Evolutionary conservation across 2,888 invertebrate species (phyloP).

Genomic region (Linyphia triangularis): DNA sequence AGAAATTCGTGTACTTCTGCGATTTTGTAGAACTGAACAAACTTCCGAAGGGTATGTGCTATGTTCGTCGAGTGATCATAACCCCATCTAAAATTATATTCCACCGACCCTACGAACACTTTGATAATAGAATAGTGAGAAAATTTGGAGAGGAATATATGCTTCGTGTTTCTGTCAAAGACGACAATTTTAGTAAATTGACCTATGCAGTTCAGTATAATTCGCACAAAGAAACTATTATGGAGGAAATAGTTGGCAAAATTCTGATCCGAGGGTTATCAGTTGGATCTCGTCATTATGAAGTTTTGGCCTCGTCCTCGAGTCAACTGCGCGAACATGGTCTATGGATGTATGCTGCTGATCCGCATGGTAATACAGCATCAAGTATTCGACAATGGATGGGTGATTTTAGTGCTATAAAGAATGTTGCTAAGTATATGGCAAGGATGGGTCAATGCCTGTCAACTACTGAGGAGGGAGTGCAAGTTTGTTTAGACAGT

Average conservation of each 20-base stretch:
- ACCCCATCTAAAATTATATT: conserved; percentile 74
- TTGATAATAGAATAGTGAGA: conserved; percentile 75
- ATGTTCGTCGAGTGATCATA: conserved; percentile 74
- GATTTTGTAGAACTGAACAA: conserved; percentile 35
- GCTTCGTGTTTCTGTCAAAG: conserved; percentile 72
- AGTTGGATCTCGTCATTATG: conserved; percentile 76
- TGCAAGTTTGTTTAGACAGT: conserved; percentile 50
- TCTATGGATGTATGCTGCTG: conserved; percentile 77
- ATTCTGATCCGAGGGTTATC: conserved; percentile 59
- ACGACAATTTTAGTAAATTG: conserved; percentile 74
- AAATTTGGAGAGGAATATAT: conserved; percentile 75
- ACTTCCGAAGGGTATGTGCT: conserved; percentile 56
- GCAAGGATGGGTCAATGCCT: conserved; percentile 80
- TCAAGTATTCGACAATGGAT: conserved; percentile 75
- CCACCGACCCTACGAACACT: conserved; percentile 71
- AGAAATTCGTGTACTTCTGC: conserved; percentile 55
- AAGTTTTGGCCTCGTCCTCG: conserved; percentile 77
- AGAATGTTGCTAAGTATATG: conserved; percentile 79
- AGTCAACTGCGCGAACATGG: conserved; percentile 77
- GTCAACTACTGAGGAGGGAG: conserved; percentile 77
- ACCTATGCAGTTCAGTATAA: conserved; percentile 60
- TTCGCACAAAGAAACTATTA: conserved; percentile 57
- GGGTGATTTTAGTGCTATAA: conserved; percentile 76
- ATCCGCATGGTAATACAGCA: conserved; percentile 71
- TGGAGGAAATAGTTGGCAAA: conserved; percentile 52